Percentiles rank a stretch among this genome's conserved stretches.
These are phyloP conservation scores for Brienomyrus longianalis DNA, from an alignment of 2,113 vertebrate genomes.

Conservation along the genomic window DNA sequence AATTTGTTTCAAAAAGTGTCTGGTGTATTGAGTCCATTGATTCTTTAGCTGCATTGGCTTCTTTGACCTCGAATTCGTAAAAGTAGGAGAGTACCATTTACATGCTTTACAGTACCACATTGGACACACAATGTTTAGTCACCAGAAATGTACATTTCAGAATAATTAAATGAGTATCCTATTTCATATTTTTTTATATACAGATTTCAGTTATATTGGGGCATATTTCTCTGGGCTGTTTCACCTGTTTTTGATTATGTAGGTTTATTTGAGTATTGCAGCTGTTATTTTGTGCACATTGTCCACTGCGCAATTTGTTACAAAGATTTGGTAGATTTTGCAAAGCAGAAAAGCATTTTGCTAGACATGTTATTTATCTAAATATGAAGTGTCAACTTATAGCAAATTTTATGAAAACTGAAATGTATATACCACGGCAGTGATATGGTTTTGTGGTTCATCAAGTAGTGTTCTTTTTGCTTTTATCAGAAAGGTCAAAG, in stretches of 20 bases:
- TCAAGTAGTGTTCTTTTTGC: neutral
- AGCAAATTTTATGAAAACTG: neutral
- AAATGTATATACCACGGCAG: neutral
- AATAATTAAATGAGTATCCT: neutral
- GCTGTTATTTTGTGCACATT: neutral
- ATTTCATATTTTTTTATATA: neutral
- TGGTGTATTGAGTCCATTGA: neutral
- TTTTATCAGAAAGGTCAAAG: slow-evolving; percentile 4
- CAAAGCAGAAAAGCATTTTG: neutral
- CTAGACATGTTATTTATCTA: neutral
- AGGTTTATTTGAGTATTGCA: neutral
- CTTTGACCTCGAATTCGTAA: neutral
- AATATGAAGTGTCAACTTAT: neutral
- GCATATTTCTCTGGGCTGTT: neutral
- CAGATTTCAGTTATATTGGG: neutral
- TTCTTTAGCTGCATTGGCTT: neutral
- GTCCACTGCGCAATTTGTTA: neutral
- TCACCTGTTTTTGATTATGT: neutral
- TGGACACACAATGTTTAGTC: neutral
- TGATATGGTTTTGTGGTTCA: neutral
- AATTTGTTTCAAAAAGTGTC: neutral
- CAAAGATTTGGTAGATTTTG: neutral
- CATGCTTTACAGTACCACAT: neutral
- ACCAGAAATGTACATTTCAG: neutral
- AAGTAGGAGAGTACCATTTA: neutral